phyloP scores from a whole-genome alignment of 2,888 invertebrate species.

The Ormyrus pomaceus region DNA sequence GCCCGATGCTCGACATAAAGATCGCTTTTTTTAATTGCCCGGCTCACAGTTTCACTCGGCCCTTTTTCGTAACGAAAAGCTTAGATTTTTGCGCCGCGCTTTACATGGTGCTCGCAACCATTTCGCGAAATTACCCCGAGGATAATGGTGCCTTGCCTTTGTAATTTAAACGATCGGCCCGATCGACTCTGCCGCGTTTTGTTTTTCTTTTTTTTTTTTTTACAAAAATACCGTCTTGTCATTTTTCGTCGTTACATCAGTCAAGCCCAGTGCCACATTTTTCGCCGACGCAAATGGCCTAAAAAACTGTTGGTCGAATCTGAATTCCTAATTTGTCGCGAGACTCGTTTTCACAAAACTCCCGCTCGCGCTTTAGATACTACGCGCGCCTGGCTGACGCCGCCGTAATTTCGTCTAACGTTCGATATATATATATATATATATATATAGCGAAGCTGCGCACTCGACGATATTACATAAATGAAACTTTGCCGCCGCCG shows the following conservation, averaged over 20 bases:
- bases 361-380: background rate
- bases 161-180: too few relatives aligned
- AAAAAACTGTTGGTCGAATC: too few relatives aligned
- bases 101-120: too few relatives aligned
- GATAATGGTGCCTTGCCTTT: too few relatives aligned
- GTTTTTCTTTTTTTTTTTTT: too few relatives aligned
- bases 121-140: too few relatives aligned
- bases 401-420: slow-evolving; percentile 36
- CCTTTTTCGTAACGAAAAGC: slow-evolving; percentile 27
- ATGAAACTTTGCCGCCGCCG: slow-evolving; percentile 30
- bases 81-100: background rate
- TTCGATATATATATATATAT: slow-evolving; percentile 5
- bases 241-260: too few relatives aligned
- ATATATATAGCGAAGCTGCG: background rate
- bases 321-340: too few relatives aligned
- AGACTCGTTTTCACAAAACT: slow-evolving; percentile 14
- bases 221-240: too few relatives aligned
- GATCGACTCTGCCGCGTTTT: too few relatives aligned
- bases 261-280: too few relatives aligned
- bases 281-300: too few relatives aligned
- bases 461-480: slow-evolving; percentile 3
- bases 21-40: slow-evolving; percentile 12
- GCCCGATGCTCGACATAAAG: slow-evolving; percentile 32
- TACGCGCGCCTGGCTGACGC: background rate
- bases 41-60: background rate